A percentile compares a stretch with the other conserved stretches of the same genome.
Evolutionary conservation across 2,113 vertebrate species (phyloP).

Genomic region (Globicephala melas): DNA sequence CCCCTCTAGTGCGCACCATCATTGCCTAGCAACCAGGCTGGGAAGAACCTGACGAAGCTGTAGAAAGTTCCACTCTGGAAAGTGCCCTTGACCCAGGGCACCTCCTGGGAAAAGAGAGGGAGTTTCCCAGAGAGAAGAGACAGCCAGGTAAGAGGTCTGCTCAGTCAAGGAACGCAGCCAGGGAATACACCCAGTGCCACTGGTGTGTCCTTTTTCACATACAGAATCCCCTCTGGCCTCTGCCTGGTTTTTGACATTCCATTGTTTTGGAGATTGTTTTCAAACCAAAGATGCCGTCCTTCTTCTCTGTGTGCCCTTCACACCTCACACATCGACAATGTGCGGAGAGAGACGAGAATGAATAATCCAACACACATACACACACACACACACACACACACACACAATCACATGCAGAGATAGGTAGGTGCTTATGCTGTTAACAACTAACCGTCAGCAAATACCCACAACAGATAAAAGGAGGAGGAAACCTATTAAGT

Average conservation of each 20-base stretch:
- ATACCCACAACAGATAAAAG: neutral
- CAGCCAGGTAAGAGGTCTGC: neutral
- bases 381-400: neutral
- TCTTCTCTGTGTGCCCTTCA: neutral
- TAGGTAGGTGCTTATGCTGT: rapidly evolving
- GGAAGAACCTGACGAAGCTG: slow-evolving; percentile 46
- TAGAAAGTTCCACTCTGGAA: slow-evolving; percentile 47
- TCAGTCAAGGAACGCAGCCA: neutral
- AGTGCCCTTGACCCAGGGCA: slow-evolving; percentile 13
- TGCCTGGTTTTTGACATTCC: neutral
- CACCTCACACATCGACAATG: neutral
- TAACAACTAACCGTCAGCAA: neutral
- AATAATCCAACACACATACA: neutral
- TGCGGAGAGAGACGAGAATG: neutral
- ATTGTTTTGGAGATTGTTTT: neutral
- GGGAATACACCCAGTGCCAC: rapidly evolving
- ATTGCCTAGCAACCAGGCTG: slow-evolving; percentile 84
- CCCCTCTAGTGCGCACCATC: slow-evolving; percentile 78
- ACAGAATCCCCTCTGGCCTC: neutral
- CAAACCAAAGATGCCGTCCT: neutral
- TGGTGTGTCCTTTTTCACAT: neutral
- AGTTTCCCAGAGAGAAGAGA: neutral
- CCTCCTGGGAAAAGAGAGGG: neutral
- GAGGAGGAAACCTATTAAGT: neutral
- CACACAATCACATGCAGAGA: rapidly evolving